Evolutionary conservation across 1,140 invertebrate genomes (phyloP).

Genomic region (Aphaenogaster ashmeadi): DNA sequence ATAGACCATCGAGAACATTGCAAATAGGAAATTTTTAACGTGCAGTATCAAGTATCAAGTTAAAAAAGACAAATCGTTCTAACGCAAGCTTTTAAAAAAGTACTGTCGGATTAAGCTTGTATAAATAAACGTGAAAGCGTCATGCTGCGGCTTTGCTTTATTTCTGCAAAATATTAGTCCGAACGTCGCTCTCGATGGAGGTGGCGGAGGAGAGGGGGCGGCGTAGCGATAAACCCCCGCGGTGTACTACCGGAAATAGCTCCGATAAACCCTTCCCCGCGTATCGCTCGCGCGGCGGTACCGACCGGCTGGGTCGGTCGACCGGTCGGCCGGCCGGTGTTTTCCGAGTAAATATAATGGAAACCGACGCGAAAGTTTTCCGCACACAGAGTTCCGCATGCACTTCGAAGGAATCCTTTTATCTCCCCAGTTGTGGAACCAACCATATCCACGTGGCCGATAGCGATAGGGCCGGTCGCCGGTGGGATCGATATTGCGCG

Average conservation of each 20-base stretch:
- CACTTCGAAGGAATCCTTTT: slow-evolving; percentile 53
- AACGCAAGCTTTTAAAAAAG: not conserved
- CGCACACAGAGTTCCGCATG: slow-evolving; percentile 3
- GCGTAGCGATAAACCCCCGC: slow-evolving; percentile 43
- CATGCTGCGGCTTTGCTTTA: not conserved
- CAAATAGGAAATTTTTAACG: not conserved
- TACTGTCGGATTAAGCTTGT: not conserved
- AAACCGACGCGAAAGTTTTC: slow-evolving; percentile 27
- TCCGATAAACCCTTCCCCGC: slow-evolving; percentile 28
- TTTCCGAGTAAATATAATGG: slow-evolving; percentile 54
- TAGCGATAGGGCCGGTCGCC: slow-evolving; percentile 34
- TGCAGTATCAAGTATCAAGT: not conserved
- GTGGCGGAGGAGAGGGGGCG: not conserved
- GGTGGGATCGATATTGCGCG: slow-evolving; percentile 52
- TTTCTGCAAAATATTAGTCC: slow-evolving; percentile 48
- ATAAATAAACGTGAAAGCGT: slow-evolving; percentile 32
- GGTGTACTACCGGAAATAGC: slow-evolving; percentile 55
- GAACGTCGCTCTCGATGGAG: slow-evolving; percentile 4
- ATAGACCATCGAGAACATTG: not conserved
- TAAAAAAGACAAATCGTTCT: not conserved
- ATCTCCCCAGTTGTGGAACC: slow-evolving; percentile 29
- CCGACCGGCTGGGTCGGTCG: not conserved
- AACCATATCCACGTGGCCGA: slow-evolving; percentile 49
- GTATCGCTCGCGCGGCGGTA: slow-evolving; percentile 21
- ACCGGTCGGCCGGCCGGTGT: slow-evolving; percentile 5